Evolutionary conservation across 2,113 vertebrate genomes (phyloP).

Genomic region (Bostrychus sinensis): DNA sequence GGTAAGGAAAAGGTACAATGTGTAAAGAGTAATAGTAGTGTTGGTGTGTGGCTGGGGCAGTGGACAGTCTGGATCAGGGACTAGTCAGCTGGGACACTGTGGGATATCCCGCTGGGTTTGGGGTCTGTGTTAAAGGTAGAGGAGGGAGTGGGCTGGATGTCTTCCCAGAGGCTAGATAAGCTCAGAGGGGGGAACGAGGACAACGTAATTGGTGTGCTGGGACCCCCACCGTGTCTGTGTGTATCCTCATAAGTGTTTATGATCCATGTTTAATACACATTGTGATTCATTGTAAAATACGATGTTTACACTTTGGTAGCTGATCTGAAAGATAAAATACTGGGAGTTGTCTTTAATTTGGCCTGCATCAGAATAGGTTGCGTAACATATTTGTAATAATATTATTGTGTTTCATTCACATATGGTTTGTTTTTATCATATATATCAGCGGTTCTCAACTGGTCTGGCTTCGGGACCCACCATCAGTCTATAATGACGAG

Average conservation of each 20-base stretch:
- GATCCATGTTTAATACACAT: constrained; percentile 14
- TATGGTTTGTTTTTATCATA: too few relatives aligned
- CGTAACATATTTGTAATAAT: background rate
- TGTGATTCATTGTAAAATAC: background rate
- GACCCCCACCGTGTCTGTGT: constrained; percentile 40
- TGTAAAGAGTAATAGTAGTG: constrained; percentile 69
- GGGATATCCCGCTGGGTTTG: constrained; percentile 43
- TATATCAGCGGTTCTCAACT: too few relatives aligned
- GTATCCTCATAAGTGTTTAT: constrained; percentile 10
- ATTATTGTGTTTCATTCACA: background rate
- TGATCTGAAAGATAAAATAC: background rate
- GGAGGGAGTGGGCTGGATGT: constrained; percentile 33
- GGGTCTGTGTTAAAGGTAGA: constrained; percentile 38
- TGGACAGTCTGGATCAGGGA: constrained; percentile 46
- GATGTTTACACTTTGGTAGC: background rate
- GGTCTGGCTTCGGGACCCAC: too few relatives aligned
- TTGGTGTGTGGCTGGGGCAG: constrained; percentile 72
- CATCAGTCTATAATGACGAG: too few relatives aligned
- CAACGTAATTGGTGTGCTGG: constrained; percentile 30
- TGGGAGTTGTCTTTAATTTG: background rate
- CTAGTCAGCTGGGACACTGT: constrained; percentile 33
- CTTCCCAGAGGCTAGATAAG: constrained; percentile 53
- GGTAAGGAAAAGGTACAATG: constrained; percentile 70
- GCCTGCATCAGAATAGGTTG: background rate
- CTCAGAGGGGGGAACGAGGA: constrained; percentile 30